These are phyloP conservation scores for Hystrix cristata DNA, from an alignment of 2,113 vertebrate species.

Conservation along the genomic window DNA sequence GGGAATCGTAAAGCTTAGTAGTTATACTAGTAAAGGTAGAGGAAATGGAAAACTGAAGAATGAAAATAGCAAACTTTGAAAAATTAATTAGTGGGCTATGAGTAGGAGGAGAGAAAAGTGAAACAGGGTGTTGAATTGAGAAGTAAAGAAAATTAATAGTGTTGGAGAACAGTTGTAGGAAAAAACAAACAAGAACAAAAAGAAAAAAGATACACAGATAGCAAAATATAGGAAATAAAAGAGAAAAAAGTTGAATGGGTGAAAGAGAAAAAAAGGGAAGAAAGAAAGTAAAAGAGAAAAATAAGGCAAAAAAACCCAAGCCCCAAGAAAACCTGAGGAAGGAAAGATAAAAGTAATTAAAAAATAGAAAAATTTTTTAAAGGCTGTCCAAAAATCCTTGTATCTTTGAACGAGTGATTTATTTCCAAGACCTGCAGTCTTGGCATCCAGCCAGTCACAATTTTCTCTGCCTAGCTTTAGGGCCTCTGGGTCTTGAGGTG, in stretches of 20 bases:
- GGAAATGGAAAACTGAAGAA: neutral
- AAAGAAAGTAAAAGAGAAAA: neutral
- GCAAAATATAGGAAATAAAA: neutral
- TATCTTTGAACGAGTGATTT: neutral
- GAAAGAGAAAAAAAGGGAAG: neutral
- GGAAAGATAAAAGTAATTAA: neutral
- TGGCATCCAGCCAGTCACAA: neutral
- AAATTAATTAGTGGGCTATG: neutral
- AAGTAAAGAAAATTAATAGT: neutral
- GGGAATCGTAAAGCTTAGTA: neutral
- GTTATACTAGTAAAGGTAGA: neutral
- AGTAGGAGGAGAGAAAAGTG: neutral
- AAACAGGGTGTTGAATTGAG: neutral
- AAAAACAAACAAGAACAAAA: neutral
- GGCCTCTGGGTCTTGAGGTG: neutral
- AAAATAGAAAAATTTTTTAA: neutral
- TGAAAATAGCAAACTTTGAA: neutral
- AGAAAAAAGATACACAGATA: neutral
- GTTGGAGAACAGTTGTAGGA: neutral
- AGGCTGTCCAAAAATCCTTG: neutral
- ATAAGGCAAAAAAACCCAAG: neutral
- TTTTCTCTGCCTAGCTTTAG: neutral
- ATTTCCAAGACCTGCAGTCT: neutral
- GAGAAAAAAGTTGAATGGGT: neutral
- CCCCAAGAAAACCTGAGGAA: neutral